phyloP scores from a whole-genome alignment of 2,113 vertebrate species.

The Onychorhynchus coronatus region DNA sequence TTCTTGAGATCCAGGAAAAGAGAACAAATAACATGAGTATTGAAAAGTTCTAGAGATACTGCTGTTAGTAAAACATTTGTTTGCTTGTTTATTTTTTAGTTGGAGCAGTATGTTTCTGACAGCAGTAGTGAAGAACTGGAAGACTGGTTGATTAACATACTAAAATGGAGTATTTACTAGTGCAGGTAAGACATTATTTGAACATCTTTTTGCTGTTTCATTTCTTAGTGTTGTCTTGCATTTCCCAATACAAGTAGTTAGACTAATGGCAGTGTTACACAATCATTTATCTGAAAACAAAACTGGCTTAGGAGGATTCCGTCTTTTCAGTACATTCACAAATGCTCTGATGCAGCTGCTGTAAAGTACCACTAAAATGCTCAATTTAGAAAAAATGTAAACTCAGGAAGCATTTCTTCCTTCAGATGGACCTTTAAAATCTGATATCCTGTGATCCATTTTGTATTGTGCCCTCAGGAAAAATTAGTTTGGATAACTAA shows the following conservation, averaged over 20 bases:
- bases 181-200: constrained; percentile 73
- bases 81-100: constrained; percentile 68
- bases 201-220: neutral
- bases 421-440: neutral
- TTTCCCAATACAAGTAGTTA: neutral
- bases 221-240: neutral
- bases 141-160: constrained; percentile 62
- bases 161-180: constrained; percentile 73
- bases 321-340: neutral
- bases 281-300: neutral
- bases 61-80: neutral
- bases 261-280: neutral
- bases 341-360: neutral
- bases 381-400: neutral
- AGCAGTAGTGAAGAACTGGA: constrained; percentile 67
- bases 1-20: neutral
- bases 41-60: neutral
- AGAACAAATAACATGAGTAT: neutral
- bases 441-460: neutral
- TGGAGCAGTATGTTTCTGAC: constrained; percentile 71
- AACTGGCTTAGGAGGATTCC: neutral
- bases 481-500: neutral
- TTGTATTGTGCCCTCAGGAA: neutral
- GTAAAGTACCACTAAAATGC: neutral
- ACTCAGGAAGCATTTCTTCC: neutral